Evolutionary conservation across 1,140 invertebrate species (phyloP).

Genomic region (Centruroides vittatus): DNA sequence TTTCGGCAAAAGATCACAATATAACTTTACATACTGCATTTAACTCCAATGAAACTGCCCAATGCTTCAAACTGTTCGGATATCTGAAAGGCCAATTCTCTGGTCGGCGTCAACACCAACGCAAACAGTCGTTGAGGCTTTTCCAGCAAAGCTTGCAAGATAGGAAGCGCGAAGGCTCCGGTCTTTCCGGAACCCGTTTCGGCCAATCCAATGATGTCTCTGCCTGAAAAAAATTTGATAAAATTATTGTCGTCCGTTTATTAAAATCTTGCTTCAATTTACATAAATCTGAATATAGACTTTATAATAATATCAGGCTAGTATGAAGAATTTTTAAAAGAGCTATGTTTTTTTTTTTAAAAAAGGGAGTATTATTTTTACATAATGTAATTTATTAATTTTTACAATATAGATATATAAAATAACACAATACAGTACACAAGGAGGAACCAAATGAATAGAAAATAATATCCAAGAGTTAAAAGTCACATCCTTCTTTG

Average conservation of each 20-base stretch:
- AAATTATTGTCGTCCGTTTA: not conserved
- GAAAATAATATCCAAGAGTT: too few relatives aligned
- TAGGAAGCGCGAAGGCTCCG: conserved; percentile 90
- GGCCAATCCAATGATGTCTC: conserved; percentile 90
- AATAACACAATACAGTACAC: too few relatives aligned
- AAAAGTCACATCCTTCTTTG: too few relatives aligned
- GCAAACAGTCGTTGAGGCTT: conserved; percentile 89
- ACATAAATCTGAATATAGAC: not conserved
- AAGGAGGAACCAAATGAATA: too few relatives aligned
- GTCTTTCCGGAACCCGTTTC: conserved; percentile 99
- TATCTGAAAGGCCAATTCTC: conserved; percentile 75
- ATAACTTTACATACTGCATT: conserved; percentile 42
- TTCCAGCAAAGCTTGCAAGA: conserved; percentile 76
- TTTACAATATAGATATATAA: too few relatives aligned
- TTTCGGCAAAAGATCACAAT: too few relatives aligned
- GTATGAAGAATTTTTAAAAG: too few relatives aligned
- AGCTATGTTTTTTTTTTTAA: too few relatives aligned
- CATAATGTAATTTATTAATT: too few relatives aligned
- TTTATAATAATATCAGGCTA: not conserved
- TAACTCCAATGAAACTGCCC: conserved; percentile 68
- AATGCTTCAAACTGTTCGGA: conserved; percentile 42
- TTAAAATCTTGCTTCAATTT: not conserved
- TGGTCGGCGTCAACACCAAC: conserved; percentile 84
- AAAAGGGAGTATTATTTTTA: too few relatives aligned
- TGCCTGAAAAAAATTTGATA: conserved; percentile 35